phyloP scores from a whole-genome alignment of 2,888 invertebrate species.

The Desoria tigrina region DNA sequence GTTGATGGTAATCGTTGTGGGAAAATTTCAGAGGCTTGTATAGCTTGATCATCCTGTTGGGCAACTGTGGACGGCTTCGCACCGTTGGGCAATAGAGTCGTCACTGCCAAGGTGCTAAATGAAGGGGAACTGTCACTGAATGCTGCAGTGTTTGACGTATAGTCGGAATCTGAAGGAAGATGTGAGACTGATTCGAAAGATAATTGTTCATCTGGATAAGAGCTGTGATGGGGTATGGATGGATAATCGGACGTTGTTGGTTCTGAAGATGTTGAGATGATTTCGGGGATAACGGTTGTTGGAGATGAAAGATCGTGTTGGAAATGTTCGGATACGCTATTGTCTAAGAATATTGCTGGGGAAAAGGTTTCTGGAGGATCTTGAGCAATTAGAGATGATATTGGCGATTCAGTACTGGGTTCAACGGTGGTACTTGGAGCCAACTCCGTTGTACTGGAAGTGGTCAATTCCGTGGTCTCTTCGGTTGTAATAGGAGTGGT shows the following conservation, averaged over 20 bases:
- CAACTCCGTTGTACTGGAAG: slow-evolving; percentile 5
- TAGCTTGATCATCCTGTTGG: not conserved
- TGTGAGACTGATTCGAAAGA: too few relatives aligned
- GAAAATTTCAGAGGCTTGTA: not conserved
- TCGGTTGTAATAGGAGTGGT: slow-evolving; percentile 13
- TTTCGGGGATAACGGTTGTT: too few relatives aligned
- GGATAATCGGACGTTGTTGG: too few relatives aligned
- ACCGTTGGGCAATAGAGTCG: too few relatives aligned
- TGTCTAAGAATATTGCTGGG: slow-evolving; percentile 16
- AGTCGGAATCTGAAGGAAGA: too few relatives aligned
- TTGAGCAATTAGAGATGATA: not conserved
- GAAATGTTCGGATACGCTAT: not conserved
- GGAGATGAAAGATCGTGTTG: slow-evolving; percentile 1
- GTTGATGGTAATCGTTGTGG: not conserved
- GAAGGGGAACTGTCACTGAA: too few relatives aligned
- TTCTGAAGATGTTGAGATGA: too few relatives aligned
- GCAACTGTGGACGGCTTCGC: not conserved
- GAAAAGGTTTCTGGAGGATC: slow-evolving; percentile 15
- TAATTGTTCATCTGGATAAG: too few relatives aligned
- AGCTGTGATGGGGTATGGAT: too few relatives aligned
- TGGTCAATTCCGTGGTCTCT: slow-evolving; percentile 9
- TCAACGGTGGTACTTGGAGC: not conserved
- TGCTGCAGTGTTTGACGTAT: too few relatives aligned
- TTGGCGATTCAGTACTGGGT: too few relatives aligned
- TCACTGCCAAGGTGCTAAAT: too few relatives aligned